Conservation (phyloP, 2,113 vertebrate genomes). For the Apodemus sylvaticus region DNA sequence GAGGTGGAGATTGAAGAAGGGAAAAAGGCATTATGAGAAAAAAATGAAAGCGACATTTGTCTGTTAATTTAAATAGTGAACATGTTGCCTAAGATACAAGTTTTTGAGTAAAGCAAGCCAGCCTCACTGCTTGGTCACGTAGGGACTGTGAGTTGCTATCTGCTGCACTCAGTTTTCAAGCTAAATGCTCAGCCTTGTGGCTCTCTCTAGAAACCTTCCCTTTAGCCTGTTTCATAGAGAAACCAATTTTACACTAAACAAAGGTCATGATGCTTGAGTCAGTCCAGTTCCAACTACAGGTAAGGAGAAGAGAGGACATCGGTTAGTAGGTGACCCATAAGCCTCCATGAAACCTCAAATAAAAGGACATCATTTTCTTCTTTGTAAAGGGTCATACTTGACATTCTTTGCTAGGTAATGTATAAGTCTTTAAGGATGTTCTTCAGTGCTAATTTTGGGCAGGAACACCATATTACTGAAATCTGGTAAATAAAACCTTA, state of each 20-base stretch:
- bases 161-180: slow-evolving; percentile 27
- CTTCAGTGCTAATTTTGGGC: neutral
- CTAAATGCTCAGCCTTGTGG: neutral
- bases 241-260: neutral
- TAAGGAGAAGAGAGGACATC: neutral
- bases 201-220: neutral
- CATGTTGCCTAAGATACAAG: neutral
- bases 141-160: neutral
- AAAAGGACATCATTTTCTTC: slow-evolving; percentile 14
- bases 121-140: neutral
- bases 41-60: slow-evolving; percentile 27
- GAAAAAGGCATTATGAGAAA: neutral
- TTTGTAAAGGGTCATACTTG: neutral
- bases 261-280: neutral
- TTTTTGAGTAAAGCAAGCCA: slow-evolving; percentile 30
- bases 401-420: neutral
- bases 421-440: slow-evolving; percentile 2
- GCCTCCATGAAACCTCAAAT: neutral
- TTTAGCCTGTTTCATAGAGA: neutral
- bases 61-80: neutral
- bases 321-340: neutral
- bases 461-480: neutral
- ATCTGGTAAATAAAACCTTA: slow-evolving; percentile 31
- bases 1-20: slow-evolving; percentile 7
- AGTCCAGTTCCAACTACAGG: neutral